Evolutionary conservation across 2,797 vertebrate species (phyloP).

Genomic region (Tokudaia muenninki): DNA sequence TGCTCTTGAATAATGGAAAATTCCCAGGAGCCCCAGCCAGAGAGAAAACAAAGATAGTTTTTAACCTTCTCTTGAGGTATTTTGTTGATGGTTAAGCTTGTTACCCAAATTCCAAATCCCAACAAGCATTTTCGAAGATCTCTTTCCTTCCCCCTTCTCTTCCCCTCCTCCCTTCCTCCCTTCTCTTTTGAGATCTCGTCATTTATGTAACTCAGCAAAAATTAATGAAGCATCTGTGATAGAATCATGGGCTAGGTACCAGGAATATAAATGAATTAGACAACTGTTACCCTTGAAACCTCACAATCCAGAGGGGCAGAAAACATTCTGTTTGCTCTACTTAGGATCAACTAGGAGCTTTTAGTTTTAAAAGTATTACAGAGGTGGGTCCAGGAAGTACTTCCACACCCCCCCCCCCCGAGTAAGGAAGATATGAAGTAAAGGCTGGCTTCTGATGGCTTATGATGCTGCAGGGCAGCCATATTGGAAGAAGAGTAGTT

Average conservation of each 20-base stretch:
- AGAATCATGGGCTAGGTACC: neutral
- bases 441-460: neutral
- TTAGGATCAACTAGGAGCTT: neutral
- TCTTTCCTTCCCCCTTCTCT: neutral
- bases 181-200: neutral
- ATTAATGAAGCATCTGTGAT: slow-evolving; percentile 13
- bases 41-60: neutral
- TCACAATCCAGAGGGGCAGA: neutral
- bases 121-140: neutral
- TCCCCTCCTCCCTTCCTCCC: neutral
- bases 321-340: neutral
- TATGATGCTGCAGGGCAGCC: neutral
- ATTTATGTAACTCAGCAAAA: slow-evolving; percentile 17
- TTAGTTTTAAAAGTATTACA: slow-evolving; percentile 15
- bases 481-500: neutral
- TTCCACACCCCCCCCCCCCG: neutral
- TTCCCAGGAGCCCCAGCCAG: neutral
- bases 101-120: neutral
- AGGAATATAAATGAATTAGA: neutral
- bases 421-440: neutral
- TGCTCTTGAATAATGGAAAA: slow-evolving; percentile 44
- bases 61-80: slow-evolving; percentile 11
- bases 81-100: neutral
- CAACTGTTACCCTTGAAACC: neutral
- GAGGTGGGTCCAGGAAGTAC: neutral